Base-by-base conservation (phyloP, 2,113 vertebrate genomes). In the Ifrita kowaldi region DNA sequence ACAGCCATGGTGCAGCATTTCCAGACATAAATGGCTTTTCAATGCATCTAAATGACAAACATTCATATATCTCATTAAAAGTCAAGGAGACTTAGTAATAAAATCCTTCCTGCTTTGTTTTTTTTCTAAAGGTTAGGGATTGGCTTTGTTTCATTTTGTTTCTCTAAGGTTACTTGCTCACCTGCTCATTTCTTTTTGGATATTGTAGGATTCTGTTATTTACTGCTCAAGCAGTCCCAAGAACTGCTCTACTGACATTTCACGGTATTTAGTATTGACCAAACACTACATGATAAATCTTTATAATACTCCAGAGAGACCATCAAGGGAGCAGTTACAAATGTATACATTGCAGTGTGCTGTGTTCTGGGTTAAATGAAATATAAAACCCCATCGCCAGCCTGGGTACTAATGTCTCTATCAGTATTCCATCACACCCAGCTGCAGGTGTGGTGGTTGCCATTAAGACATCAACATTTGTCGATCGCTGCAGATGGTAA, bases 261-360 rank as follows among this genome's bases (percentile, higher is more conserved):
- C 96, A 96, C 3, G 62, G 93, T 96, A 96, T 96, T 97, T 97
- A 97, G 96, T 96, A 97, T 94, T 97, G 96, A 95, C 95, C 96
- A 97, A 96, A 96, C 73, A 56, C 90, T 96, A 88, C 90, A 84
- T 94, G 95, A 97, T 96, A 97, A 97, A 97, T 96, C 95, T 96
- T 96, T 94, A 95, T 95, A 94, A 96, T 96, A 93, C 95, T 95
- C 96, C 87, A 79, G 90, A 95, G 96, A 90, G 90, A 90, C 90
- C 92, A 94, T 95, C 96, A 42, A 27, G 96, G 93, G 86, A 97
- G 96, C 92, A 90, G 95, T 97, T 96, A 95, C 96, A 96, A 94
- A 96, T 92, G 91, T 78, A 96, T 96, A 96, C 93, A 89, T 97
- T 92, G 88, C 93, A 95, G 90, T 73, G 47, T 44, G 73, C 96